Base-by-base conservation (phyloP, 2,888 invertebrate genomes). In the Rhagium mordax region DNA sequence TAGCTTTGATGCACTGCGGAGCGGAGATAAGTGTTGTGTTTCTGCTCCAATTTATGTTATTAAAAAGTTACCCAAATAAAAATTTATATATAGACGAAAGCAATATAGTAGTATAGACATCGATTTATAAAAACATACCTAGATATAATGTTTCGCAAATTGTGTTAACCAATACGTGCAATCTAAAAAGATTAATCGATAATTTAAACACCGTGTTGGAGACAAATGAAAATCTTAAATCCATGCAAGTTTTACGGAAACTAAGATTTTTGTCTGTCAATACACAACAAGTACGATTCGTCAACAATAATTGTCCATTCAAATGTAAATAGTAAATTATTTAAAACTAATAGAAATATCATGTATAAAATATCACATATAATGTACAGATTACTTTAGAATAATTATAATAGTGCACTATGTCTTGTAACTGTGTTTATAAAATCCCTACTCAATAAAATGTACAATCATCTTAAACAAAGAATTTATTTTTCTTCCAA, bases 371-470 rank as follows among this genome's bases (percentile, higher is more conserved):
- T 51, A 20, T 67, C 53, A 47, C 67, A 67, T 49, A 18, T 33
- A 33, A 47, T 75, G 73, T 77, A 74, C 72, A 75, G 70, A 68
- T 59, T 67, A 71, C 65, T 24, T 59, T 74, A 74, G 60, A 57
- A 27, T 62, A 55, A 62, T 13, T 41, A n/a, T 41, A 41, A 64
- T 61, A 61, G 57, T 21, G 51, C 69, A 72, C 65, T 76, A 79
- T 81, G 81, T 80, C 80, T 74, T 80, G 79, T 81, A 79, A 80
- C 74, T 82, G 82, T 82, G 81, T 83, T 81, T 81, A 78, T 78
- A 80, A 79, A 78, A 75, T 71, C 75, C 75, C 73, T 68, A 77
- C 65, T 76, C 75, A 80, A 81, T 81, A 82, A 81, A 82, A 76
- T 74, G 75, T 78, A 77, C 76, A 78, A 78, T 70, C 70, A 65